Evolutionary conservation across 2,797 vertebrate species (phyloP).

Genomic region (Prionace glauca): DNA sequence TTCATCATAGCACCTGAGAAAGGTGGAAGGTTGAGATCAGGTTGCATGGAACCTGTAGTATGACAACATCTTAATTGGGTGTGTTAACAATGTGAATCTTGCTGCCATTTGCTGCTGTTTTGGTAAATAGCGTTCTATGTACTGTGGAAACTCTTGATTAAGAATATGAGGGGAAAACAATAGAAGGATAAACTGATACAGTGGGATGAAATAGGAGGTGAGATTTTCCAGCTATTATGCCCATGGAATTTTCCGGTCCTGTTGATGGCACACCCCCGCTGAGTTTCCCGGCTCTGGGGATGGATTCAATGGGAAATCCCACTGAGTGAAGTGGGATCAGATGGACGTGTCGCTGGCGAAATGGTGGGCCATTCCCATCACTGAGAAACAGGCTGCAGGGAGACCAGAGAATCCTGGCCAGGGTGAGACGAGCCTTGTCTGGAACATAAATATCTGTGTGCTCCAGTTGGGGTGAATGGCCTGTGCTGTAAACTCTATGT

Average conservation of each 20-base stretch:
- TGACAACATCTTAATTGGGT: background rate
- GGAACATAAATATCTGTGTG: background rate
- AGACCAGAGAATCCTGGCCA: too few relatives aligned
- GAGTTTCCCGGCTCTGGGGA: too few relatives aligned
- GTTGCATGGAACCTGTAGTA: background rate
- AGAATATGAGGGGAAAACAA: background rate
- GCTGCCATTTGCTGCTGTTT: background rate
- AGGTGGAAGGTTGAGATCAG: background rate
- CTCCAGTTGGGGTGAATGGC: background rate
- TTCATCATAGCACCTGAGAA: background rate
- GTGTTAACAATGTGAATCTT: background rate
- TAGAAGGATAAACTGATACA: background rate
- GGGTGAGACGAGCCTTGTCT: background rate
- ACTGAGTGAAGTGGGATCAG: too few relatives aligned
- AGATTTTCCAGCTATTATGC: too few relatives aligned
- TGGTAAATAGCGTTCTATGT: background rate
- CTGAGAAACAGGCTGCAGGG: too few relatives aligned
- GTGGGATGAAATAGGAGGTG: background rate
- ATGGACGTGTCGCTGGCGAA: too few relatives aligned
- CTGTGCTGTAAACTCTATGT: background rate
- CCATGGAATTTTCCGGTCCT: too few relatives aligned
- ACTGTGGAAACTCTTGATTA: background rate
- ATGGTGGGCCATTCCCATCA: too few relatives aligned
- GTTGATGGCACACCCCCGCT: too few relatives aligned
- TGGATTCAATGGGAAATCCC: too few relatives aligned